These are phyloP conservation scores for Pachypsylla venusta DNA, from an alignment of 1,140 invertebrate species.

Conservation along the genomic window DNA sequence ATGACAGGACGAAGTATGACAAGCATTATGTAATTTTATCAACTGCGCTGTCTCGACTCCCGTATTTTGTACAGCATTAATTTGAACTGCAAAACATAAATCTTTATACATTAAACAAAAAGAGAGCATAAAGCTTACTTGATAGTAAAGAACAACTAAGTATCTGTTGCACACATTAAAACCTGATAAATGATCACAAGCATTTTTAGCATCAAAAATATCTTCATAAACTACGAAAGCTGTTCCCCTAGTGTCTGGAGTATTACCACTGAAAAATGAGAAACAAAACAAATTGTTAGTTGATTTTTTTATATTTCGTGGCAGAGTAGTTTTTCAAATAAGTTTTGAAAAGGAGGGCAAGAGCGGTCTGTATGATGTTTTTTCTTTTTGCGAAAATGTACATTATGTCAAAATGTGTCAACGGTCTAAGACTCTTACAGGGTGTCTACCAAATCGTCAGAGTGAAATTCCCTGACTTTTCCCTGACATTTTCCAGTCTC, in stretches of 20 bases:
- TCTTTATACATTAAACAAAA: neutral
- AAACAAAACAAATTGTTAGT: too few relatives aligned
- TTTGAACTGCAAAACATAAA: neutral
- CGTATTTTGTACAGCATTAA: too few relatives aligned
- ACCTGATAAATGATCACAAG: constrained; percentile 96
- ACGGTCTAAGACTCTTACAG: neutral
- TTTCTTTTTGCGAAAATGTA: neutral
- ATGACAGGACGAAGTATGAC: too few relatives aligned
- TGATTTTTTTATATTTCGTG: constrained; percentile 16
- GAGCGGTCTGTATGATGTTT: neutral
- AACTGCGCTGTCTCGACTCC: too few relatives aligned
- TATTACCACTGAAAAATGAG: constrained; percentile 83
- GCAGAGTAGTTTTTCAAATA: constrained; percentile 13
- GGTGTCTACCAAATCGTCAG: too few relatives aligned
- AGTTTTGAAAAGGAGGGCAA: constrained; percentile 6
- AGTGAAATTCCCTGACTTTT: too few relatives aligned
- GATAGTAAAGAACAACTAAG: constrained; percentile 93
- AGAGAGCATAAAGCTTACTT: constrained; percentile 32
- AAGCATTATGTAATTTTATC: neutral
- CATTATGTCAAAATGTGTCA: neutral
- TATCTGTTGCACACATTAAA: constrained; percentile 99
- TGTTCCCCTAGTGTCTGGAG: constrained; percentile 91
- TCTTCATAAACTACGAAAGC: constrained; percentile 99
- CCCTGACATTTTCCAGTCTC: too few relatives aligned
- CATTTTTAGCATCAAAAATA: constrained; percentile 99